Base-by-base conservation (phyloP, 2,797 vertebrate species). In the Gallinago nigripennis region DNA sequence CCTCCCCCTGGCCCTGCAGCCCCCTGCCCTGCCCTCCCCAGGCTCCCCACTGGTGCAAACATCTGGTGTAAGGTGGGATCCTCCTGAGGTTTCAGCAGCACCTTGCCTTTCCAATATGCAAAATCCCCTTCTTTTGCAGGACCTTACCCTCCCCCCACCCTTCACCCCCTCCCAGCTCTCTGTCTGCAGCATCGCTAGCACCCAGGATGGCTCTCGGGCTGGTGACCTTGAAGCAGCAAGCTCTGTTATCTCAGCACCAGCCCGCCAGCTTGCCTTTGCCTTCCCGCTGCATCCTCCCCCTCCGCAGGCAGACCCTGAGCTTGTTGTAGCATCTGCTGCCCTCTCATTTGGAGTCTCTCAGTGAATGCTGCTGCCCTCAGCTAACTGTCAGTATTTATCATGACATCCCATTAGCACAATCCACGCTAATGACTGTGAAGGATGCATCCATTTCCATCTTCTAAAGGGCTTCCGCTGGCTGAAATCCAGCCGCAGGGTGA, bases 371-470 rank as follows among this genome's bases (percentile, higher is more conserved):
- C 92, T 95, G 95, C 95, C 95, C 95, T 94, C 94, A 90, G 90
- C 94, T 94, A 92, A 46, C 95, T 96, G 95, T 94, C 94, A 94
- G 89, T 91, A 75, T 96, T 92, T 94, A 76, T 92, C 91, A 94
- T 92, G 93, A 95, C 86, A 95, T 91, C 89, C 95, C 96, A 95
- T 94, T 96, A 96, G 88, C 93, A 78, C 85, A 41, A 63, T 88
- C 94, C 88, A 45, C 87, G 9, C 85, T 94, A 96, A 97, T 94
- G 94, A 95, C 81, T 90, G 77, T 88, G 89, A 94, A 86, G 78
- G 87, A 95, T 33, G 23, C 89, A 86, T 82, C 87, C 51, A 69
- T 92, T 95, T 80, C 86, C 76, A 89, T 95, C 92, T 96, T 90
- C 93, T 86, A 81, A 94, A 96, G 95, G 95, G 79, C 65, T 96